Evolutionary conservation across 2,888 invertebrate genomes (phyloP), one percentile per base, ranked within the genome.

Genomic region (Drosophila anomalata): DNA sequence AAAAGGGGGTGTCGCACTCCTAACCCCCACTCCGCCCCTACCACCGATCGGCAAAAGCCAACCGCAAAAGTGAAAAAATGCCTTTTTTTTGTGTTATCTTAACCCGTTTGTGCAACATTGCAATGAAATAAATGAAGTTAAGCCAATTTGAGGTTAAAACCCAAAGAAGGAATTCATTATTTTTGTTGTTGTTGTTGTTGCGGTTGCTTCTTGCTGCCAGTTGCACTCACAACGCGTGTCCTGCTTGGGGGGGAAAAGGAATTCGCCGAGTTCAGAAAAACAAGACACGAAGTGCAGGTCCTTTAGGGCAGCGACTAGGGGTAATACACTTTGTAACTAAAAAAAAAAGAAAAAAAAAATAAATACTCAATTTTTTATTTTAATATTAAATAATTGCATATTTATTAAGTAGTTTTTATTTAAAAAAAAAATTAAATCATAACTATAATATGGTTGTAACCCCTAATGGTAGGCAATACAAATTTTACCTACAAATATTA

Each of bases 101-200:
- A 60, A 69, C 61, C 61, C 39, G 61, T 61, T 61, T 24, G 48
- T 29, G 36, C 60, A 20, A 42, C 22, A 46, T 46, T 74, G 81
- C 78, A 79, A 76, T 78, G 75, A 76, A 87, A 83, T 78, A 79
- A 84, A 81, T 81, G 74, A 84, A 87, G 81, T 87, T 87, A 81
- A 82, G 87, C 79, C 87, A 87, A 87, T 84, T 81, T 87, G 71
- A 84, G 81, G 77, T 75, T 87, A 84, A 84, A 78, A 69, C 66
- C 68, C 72, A 78, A 82, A 79, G 72, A 73, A 73, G 81, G 87
- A 84, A 84, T 79, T 81, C 77, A 84, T 86, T 87, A 83, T 73
- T 55, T 75, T 70, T 54, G 65, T 46, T 54, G 59, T 6, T 50
- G 48, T 67, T 66, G 52, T 26, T 36, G 52, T 26, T 36, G 36